A percentile compares a stretch with the other conserved stretches of the same genome.
These are phyloP conservation scores for Propithecus coquereli DNA, from an alignment of 2,113 vertebrate genomes.

Conservation along the genomic window DNA sequence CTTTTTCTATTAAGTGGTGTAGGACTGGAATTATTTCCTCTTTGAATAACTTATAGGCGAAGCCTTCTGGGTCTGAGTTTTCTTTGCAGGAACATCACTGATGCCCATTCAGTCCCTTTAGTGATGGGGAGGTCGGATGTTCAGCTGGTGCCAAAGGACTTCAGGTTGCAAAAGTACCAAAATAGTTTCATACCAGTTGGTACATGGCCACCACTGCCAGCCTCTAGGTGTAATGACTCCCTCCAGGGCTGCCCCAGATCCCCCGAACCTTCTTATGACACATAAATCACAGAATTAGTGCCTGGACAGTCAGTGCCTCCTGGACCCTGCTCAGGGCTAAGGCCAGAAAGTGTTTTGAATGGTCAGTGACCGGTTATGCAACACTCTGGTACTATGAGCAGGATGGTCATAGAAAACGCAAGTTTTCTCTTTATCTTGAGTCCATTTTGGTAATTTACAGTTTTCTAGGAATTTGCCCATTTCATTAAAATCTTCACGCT, in stretches of 20 bases:
- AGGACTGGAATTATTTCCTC: background rate
- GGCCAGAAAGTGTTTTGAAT: background rate
- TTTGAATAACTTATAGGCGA: background rate
- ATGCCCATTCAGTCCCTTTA: background rate
- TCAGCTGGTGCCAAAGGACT: background rate
- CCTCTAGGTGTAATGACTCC: background rate
- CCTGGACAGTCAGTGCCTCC: background rate
- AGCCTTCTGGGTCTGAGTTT: background rate
- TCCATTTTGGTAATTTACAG: background rate
- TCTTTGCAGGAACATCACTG: background rate
- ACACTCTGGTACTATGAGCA: background rate
- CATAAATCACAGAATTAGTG: background rate
- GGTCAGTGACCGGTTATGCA: no score
- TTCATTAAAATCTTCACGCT: background rate
- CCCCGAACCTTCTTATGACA: background rate
- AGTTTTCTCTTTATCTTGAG: background rate
- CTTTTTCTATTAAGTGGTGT: background rate
- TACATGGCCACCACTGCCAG: background rate
- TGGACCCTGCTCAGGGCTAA: background rate
- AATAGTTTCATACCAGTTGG: background rate
- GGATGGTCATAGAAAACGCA: background rate
- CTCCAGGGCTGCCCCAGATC: background rate
- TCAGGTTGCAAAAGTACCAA: background rate
- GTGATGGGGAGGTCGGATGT: background rate
- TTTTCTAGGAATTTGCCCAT: background rate